Base-by-base conservation (phyloP, 2,113 vertebrate genomes). In the Cyphomyrus discorhynchus region DNA sequence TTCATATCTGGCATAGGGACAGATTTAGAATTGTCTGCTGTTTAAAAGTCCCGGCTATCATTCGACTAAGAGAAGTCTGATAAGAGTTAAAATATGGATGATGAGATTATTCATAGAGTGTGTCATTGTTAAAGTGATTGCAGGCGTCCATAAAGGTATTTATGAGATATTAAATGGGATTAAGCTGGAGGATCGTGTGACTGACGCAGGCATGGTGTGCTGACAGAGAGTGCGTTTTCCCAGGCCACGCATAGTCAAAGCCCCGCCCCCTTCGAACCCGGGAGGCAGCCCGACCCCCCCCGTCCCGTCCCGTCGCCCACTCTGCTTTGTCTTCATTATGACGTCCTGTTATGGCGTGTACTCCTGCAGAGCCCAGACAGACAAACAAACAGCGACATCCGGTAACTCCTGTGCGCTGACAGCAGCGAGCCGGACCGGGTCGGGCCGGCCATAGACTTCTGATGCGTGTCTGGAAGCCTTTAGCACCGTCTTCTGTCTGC, bases 341-440 rank as follows among this genome's bases (percentile, higher is more conserved):
- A 94, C 91, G 91, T 94, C 94, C 94, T 95, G 95, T 94, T 94
- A 92, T 93, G 94, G 92, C 91, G 92, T 92, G 87, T 93, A 90
- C 91, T 91, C 85, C 91, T 47, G 58, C 89, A 91, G 90, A 93
- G 90, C 92, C 91, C 93, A 94, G 92, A 93, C 93, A 91, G 91
- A 92, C 92, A 91, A 89, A 94, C 92, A 93, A 90, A 95, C 92
- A 91, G 77, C 90, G 19, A 87, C 27, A 58, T 47, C 83, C 31
- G 31, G 39, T 3, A 11, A 70, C 90, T 88, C 74, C 80, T 74
- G 90, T 62, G 58, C 53, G 2, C 21, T 89, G 86, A 77, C 42
- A 39, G 50, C 21, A 35, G 80, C 17, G 42, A 17, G 80, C 52
- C 50, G 88, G 49, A 46, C 9, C 5, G 39, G 39, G 3, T 11